These are phyloP conservation scores for Sicus ferrugineus DNA, from an alignment of 2,888 invertebrate genomes.

Conservation along the genomic window DNA sequence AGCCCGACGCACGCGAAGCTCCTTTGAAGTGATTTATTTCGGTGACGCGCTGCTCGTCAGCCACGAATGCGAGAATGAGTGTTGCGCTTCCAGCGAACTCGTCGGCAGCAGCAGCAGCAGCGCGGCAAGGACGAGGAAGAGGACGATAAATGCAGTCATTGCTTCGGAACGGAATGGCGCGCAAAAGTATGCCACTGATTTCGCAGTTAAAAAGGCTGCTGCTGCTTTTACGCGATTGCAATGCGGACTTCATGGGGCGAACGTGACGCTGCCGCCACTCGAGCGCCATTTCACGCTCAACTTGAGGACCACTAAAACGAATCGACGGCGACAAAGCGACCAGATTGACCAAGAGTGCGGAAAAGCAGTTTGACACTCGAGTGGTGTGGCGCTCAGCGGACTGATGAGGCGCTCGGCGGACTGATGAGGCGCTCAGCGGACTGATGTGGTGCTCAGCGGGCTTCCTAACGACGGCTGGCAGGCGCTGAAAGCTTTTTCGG, in stretches of 20 bases:
- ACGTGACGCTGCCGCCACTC: constrained; percentile 14
- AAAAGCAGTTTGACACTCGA: background rate
- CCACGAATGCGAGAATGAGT: background rate
- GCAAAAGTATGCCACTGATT: constrained; percentile 26
- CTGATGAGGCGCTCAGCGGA: background rate
- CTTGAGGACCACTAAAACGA: constrained; percentile 15
- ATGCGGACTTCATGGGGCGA: constrained; percentile 17
- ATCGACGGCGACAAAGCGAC: background rate
- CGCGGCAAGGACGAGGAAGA: background rate
- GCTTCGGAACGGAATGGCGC: constrained; percentile 20
- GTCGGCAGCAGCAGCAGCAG: constrained; percentile 7
- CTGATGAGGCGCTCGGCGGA: constrained; percentile 26
- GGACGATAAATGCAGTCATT: background rate
- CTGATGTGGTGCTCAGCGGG: background rate
- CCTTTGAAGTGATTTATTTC: constrained; percentile 27
- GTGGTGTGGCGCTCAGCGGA: constrained; percentile 22
- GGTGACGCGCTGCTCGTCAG: no score
- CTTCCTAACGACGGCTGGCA: background rate
- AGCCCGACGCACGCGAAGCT: constrained; percentile 25
- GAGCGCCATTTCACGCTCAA: constrained; percentile 7
- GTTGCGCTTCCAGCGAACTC: background rate
- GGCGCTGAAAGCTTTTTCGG: no score
- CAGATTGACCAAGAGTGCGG: background rate
- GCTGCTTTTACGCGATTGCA: background rate
- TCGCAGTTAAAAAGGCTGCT: background rate